phyloP scores from a whole-genome alignment of 2,113 vertebrate species.

The Plecotus auritus region DNA sequence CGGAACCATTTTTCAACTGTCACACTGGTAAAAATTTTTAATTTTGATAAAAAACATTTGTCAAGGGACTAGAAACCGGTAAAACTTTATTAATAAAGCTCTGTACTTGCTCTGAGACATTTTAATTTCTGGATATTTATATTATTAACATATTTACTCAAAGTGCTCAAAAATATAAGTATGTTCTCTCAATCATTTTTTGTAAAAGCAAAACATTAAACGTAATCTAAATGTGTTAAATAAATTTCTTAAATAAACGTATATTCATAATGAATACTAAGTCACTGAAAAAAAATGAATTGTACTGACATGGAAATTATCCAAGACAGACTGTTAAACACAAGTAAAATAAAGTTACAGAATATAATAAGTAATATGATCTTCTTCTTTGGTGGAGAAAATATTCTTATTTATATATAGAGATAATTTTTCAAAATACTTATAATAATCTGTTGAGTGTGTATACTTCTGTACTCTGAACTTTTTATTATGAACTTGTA shows the following conservation, averaged over 20 bases:
- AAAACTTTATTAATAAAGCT: not conserved
- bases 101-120: not conserved
- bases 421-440: not conserved
- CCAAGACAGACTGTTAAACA: not conserved
- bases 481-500: not conserved
- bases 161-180: not conserved
- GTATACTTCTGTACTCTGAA: not conserved
- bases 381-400: not conserved
- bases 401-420: not conserved
- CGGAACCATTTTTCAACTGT: not conserved
- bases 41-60: not conserved
- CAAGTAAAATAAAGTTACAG: not conserved
- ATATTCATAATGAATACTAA: constrained; percentile 7
- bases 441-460: not conserved
- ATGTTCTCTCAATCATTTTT: not conserved
- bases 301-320: not conserved
- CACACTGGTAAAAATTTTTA: not conserved
- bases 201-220: not conserved
- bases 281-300: not conserved
- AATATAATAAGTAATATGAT: not conserved
- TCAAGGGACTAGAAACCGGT: not conserved
- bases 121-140: not conserved
- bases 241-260: not conserved
- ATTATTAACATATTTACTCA: not conserved
- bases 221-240: not conserved